Evolutionary conservation across 2,113 vertebrate species (phyloP).

Genomic region (Salminus brasiliensis): DNA sequence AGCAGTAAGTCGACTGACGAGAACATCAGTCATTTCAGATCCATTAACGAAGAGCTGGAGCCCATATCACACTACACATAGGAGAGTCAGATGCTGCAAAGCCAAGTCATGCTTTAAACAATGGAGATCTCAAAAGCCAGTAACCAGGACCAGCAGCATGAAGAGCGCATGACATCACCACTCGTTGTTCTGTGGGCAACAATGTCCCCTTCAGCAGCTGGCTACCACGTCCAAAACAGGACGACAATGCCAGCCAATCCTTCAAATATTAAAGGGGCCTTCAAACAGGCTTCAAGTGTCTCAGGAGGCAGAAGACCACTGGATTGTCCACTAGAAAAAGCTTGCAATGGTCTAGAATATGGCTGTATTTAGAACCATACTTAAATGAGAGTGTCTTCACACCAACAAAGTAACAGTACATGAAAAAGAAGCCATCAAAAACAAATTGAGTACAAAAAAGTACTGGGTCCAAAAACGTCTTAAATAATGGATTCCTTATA

Average conservation of each 20-base stretch:
- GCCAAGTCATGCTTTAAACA: constrained; percentile 16
- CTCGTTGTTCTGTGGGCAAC: constrained; percentile 68
- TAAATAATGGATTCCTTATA: too few relatives aligned
- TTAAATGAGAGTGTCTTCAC: too few relatives aligned
- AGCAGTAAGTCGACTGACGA: background rate
- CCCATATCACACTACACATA: background rate
- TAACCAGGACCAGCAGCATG: constrained; percentile 15
- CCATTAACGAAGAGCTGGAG: background rate
- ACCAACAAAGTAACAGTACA: too few relatives aligned
- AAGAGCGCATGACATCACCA: constrained; percentile 60
- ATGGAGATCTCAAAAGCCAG: constrained; percentile 4
- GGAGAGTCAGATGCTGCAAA: constrained; percentile 9
- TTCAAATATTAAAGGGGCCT: background rate
- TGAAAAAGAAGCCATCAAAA: too few relatives aligned
- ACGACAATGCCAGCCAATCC: constrained; percentile 34
- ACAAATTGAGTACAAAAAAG: too few relatives aligned
- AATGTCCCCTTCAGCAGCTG: constrained; percentile 67
- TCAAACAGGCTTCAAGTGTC: background rate
- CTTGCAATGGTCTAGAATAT: background rate
- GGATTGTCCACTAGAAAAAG: background rate
- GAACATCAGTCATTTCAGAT: background rate
- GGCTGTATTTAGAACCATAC: too few relatives aligned
- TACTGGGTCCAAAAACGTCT: too few relatives aligned
- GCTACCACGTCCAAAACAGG: constrained; percentile 8
- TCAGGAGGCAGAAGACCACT: background rate